Evolutionary conservation across 2,888 invertebrate species (phyloP), one percentile per base, ranked within the genome.

Genomic region (Mimumesa dahlbomi): DNA sequence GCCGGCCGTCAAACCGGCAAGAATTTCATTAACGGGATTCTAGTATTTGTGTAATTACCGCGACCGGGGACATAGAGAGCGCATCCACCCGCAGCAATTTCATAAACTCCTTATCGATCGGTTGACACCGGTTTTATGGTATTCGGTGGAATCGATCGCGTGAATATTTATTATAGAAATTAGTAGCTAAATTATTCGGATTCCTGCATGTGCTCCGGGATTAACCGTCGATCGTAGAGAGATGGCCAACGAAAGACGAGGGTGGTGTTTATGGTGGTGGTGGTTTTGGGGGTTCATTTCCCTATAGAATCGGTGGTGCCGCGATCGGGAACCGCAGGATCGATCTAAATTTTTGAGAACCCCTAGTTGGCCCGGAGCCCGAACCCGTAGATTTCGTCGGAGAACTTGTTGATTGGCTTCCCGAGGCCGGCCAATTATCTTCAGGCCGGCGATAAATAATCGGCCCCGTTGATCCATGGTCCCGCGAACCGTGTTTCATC

Each of bases 381-480:
- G 43, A 38, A 46, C 25, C 40, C 4, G 5, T n/a, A 38, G 59
- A 54, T 58, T 57, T 53, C 13, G 45, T 25, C 48, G 29, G 21
- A 42, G 43, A 36, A 57, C 34, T 42, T 45, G 63, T 61, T 65
- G 56, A 73, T 70, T 70, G 64, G 61, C 48, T 71, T 54, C 18
- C 61, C 45, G 45, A n/a, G 54, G 58, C 57, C 49, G 49, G 36
- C 58, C 73, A 73, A 77, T 76, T 76, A 76, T 77, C 50, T 64
- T 16, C 25, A 18, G 49, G 16, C 49, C 46, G 18, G 42, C 49
- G 64, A 77, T 74, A 74, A 77, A 68, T 74, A 68, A 74, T 63
- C 65, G 29, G n/a, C n/a, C 18, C 21, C 18, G 31, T 65, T 58
- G 53, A 68, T 68, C 46, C 52, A 16, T 29, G 29, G 40, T 22